Conservation (phyloP, 2,797 vertebrate species). For the Tadarida brasiliensis region DNA sequence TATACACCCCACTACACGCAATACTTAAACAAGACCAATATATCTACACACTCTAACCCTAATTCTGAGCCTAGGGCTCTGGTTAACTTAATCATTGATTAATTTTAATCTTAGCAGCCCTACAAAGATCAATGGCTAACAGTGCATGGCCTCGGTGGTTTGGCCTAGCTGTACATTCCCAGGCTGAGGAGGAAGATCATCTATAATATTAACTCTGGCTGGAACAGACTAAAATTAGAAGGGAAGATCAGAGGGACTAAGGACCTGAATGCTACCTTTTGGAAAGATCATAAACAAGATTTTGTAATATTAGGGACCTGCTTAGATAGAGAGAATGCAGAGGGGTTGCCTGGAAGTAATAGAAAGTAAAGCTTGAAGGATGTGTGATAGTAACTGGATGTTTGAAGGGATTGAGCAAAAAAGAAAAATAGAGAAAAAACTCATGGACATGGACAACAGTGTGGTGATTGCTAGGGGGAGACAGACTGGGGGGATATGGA, state of each 20-base stretch:
- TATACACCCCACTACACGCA: neutral
- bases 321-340: neutral
- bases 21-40: neutral
- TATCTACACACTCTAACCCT: neutral
- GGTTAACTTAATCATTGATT: neutral
- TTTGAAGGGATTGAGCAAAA: neutral
- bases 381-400: neutral
- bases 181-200: neutral
- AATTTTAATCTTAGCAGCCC: neutral
- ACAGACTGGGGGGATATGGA: neutral
- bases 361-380: slow-evolving; percentile 6
- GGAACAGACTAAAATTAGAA: neutral
- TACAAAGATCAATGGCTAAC: neutral
- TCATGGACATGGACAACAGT: neutral
- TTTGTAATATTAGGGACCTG: neutral
- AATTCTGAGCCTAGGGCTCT: neutral
- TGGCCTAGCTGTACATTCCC: neutral
- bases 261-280: neutral
- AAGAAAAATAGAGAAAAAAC: neutral
- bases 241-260: neutral
- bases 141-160: neutral
- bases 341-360: neutral
- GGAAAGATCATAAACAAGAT: neutral
- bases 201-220: neutral
- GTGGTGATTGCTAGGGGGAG: neutral